Evolutionary conservation across 1,140 invertebrate genomes (phyloP), one percentile per base, ranked within the genome.

Genomic region (Apocrypta bakeri): DNA sequence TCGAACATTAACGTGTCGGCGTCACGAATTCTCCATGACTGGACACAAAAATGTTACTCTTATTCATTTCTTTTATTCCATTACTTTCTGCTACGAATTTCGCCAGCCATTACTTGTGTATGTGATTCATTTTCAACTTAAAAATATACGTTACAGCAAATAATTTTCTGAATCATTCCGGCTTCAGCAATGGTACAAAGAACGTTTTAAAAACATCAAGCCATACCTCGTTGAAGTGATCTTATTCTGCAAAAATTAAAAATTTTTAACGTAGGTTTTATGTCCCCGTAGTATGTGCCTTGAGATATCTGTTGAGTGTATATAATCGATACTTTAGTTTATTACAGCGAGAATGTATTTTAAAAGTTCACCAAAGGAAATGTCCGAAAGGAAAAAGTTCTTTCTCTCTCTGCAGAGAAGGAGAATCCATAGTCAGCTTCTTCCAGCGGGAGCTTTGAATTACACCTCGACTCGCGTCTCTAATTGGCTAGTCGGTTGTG

Each of bases 381-480:
- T 25, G 64, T 66, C 27, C 9, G 8, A 66, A 12, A 29, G 64
- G 27, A 66, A 27, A 66, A 25, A 66, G 25, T 27, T 27, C 63
- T 7, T 24, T 48, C 42, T 48, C 12, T 12, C 42, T 48, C 14
- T 17, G 4, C n/a, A 66, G 25, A 29, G n/a, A 17, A 21, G 31
- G 31, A 71, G 31, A 71, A 31, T n/a, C 68, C 14, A 71, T 37
- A 71, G 48, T 56, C 21, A n/a, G 68, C 12, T 37, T 71, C n/a
- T 48, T 74, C 72, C 17, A 56, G 29, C 40, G 68, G 31, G 72
- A 74, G 33, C 31, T 74, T 76, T 76, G 61, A 76, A 76, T 76
- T 33, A 63, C 61, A 31, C 74, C 29, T 33, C 21, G 29, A 24
- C 74, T 64, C 56, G 56, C 56, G 56, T 64, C 56, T 76, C 56